A percentile compares a stretch with the other conserved stretches of the same genome.
Evolutionary conservation across 2,113 vertebrate genomes (phyloP).

Genomic region (Cranoglanis bouderius): DNA sequence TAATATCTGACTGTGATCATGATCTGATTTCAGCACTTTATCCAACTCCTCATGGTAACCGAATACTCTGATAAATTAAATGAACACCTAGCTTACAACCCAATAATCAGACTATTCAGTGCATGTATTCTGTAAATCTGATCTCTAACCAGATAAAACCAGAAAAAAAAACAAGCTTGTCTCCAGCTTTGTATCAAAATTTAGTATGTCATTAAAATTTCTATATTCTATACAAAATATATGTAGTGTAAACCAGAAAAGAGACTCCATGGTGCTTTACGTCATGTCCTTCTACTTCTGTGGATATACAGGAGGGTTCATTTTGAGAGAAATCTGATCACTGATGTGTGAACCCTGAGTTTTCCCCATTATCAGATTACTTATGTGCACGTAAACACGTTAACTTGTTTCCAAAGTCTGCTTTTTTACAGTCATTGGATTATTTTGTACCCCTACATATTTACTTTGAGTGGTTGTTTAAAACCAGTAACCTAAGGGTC

Average conservation of each 20-base stretch:
- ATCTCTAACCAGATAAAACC: neutral
- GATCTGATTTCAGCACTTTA: neutral
- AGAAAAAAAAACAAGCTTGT: neutral
- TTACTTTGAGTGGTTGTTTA: neutral
- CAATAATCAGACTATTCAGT: neutral
- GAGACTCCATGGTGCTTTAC: neutral
- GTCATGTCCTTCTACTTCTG: neutral
- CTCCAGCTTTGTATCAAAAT: neutral
- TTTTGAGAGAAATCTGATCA: neutral
- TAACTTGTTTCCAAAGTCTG: neutral
- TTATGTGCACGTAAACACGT: neutral
- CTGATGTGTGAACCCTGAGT: neutral
- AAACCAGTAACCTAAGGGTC: neutral
- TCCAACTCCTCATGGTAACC: neutral
- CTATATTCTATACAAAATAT: too few species aligned
- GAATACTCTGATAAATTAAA: neutral
- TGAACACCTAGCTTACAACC: neutral
- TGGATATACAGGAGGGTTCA: neutral
- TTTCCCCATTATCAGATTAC: neutral
- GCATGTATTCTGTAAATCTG: neutral
- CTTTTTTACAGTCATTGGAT: neutral
- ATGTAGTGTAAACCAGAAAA: neutral
- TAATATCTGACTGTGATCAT: neutral
- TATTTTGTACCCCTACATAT: neutral
- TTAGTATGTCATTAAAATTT: neutral